Evolutionary conservation across 1,140 invertebrate species (phyloP), one percentile per base, ranked within the genome.

Genomic region (Neuroterus valhalla): DNA sequence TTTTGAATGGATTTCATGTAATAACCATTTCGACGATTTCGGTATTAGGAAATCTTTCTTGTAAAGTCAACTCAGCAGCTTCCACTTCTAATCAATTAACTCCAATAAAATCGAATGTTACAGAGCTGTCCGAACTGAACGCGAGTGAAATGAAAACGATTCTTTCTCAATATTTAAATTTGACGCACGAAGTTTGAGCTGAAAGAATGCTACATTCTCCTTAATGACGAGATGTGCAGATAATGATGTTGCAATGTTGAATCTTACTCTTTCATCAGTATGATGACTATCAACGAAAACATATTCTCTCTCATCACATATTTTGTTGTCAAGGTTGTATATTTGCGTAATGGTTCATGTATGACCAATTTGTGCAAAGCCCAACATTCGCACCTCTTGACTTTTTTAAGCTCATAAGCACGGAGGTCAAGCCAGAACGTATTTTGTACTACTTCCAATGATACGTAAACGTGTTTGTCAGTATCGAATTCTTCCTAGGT

Each of bases 391-490:
- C 78, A 77, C 12, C 43, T 21, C 14, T 45, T 23, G 8, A 12
- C 38, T 62, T 70, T 31, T 68, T 66, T 68, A 4, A 81, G 6
- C 68, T 76, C 43, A 46, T 74, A 77, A 14, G 66, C 66, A 12
- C 72, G 66, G 15, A 81, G 26, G 31, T 72, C 19, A 23, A 74
- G 71, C 15, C 46, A 19, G 38, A 76, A 80, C n/a, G 42, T 26
- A 19, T 55, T 76, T 72, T 80, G 17, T 42, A 78, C 2, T 31
- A 76, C 70, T 76, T 81, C 76, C n/a, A 72, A 10, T 55, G 78
- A 15, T 8, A 78, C 43, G 42, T 62, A 76, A 38, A 75, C 46
- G 12, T 70, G 48, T 52, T 72, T 50, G 23, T 10, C 23, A 67
- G 72, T 50, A 38, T 75, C 26, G 17, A 26, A 80, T 77, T 67